Conservation (phyloP, 1,140 invertebrate genomes). For the Stenopsyche tienmushanensis region DNA sequence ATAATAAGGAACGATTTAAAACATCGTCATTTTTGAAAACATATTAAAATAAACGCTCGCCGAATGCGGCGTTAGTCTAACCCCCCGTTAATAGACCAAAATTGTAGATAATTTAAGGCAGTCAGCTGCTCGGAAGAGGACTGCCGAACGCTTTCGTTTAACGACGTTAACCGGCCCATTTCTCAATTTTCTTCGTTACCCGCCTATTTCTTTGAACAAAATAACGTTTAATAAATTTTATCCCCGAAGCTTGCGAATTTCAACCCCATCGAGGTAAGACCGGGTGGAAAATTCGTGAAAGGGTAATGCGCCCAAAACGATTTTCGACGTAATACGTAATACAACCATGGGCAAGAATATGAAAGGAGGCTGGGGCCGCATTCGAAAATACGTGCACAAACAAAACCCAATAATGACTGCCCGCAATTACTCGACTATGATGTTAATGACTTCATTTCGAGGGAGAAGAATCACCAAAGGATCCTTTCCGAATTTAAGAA, state of each 20-base stretch:
- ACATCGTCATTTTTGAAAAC: too few relatives aligned
- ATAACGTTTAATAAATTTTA: slow-evolving; percentile 39
- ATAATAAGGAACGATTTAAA: too few relatives aligned
- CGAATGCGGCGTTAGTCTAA: neutral
- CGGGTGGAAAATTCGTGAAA: slow-evolving; percentile 16
- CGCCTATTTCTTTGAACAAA: slow-evolving; percentile 31
- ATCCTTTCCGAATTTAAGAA: too few relatives aligned
- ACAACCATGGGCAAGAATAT: too few relatives aligned
- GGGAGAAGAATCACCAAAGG: too few relatives aligned
- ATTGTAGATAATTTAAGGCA: neutral
- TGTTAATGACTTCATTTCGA: neutral
- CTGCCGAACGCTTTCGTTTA: slow-evolving; percentile 31
- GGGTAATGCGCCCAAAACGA: slow-evolving; percentile 5
- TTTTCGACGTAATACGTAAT: slow-evolving; percentile 22
- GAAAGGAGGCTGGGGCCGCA: too few relatives aligned
- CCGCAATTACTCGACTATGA: neutral
- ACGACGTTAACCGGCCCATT: slow-evolving; percentile 35
- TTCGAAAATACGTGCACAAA: neutral
- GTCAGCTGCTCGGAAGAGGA: neutral
- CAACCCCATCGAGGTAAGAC: slow-evolving; percentile 7
- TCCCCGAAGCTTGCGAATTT: neutral
- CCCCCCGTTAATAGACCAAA: neutral
- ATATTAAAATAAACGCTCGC: too few relatives aligned
- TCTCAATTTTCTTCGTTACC: slow-evolving; percentile 38
- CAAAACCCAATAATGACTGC: neutral